Base-by-base conservation (phyloP, 2,888 invertebrate species). In the Cerceris ruficornis region DNA sequence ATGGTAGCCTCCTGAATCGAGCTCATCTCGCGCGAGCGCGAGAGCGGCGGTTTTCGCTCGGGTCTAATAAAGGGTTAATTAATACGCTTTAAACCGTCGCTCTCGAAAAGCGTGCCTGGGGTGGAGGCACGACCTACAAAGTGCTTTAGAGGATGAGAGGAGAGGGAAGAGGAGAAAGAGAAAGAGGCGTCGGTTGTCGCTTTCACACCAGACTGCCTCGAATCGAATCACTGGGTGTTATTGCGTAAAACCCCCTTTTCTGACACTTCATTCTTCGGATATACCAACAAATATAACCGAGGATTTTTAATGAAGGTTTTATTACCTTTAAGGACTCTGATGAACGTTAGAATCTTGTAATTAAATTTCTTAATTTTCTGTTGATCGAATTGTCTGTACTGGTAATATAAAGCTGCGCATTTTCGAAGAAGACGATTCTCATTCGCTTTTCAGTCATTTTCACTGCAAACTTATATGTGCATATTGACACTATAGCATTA, bases 61-160 rank as follows among this genome's bases (percentile, higher is more conserved):
- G 86, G 88, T 89, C 89, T 90, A 90, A 91, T 91, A 91, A 91
- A 92, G 91, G 91, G 91, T 91, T 92, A 91, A 92, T 92, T 92
- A 91, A 91, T 91, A 91, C 88, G 90, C 90, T 91, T 91, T 89
- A 90, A 91, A 91, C 88, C 88, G 88, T 84, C 85, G 86, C 84
- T 86, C 82, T 84, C 77, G 84, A 85, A 83, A 85, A 81, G 85
- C 81, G 85, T 81, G 84, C 76, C 75, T 52, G 73, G 76, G 86
- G 81, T 82, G 80, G 77, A 77, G 82, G 77, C 77, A 79, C 86
- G 80, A 82, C 84, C 82, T 81, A 86, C 84, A 84, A 85, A 85
- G 82, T 82, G 79, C 71, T 77, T 73, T 58, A 77, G 75, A 57
- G 82, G 74, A 75, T 69, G 71, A 66, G 82, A 69, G 55, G 42